phyloP scores from a whole-genome alignment of 2,888 invertebrate genomes.

The Leucophenga montana region DNA sequence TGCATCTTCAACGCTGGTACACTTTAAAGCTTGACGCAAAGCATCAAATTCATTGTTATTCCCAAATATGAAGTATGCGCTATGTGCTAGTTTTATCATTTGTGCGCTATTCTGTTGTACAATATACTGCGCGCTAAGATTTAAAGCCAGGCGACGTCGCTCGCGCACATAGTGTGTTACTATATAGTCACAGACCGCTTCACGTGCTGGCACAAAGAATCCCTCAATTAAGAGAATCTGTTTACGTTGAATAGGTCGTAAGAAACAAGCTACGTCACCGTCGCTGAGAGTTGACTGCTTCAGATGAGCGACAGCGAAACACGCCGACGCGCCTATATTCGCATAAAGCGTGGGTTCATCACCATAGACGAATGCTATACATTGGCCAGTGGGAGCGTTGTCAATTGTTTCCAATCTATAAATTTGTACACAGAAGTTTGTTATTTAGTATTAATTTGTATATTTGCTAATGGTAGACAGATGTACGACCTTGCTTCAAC shows the following conservation, averaged over 20 bases:
- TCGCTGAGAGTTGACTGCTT: constrained; percentile 49
- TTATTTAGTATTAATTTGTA: background rate
- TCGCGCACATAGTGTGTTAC: constrained; percentile 71
- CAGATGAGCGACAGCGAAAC: constrained; percentile 69
- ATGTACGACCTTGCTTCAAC: constrained; percentile 71
- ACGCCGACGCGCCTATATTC: constrained; percentile 75
- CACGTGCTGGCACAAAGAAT: constrained; percentile 76
- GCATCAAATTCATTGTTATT: constrained; percentile 75
- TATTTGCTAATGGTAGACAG: background rate
- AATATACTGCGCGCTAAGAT: constrained; percentile 76
- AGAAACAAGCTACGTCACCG: constrained; percentile 44
- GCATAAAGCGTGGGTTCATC: constrained; percentile 74
- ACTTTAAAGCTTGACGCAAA: constrained; percentile 67
- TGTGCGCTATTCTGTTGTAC: constrained; percentile 70
- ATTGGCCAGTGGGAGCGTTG: constrained; percentile 74
- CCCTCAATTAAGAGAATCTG: constrained; percentile 76
- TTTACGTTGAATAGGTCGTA: constrained; percentile 65
- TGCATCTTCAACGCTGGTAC: constrained; percentile 52
- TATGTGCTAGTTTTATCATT: constrained; percentile 72
- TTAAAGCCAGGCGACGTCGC: constrained; percentile 74
- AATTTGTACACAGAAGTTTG: background rate
- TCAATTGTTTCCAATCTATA: constrained; percentile 64
- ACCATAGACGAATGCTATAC: constrained; percentile 74
- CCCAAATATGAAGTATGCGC: constrained; percentile 76
- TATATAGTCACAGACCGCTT: constrained; percentile 73